Conservation (phyloP, 2,797 vertebrate genomes). For the Periparus ater region DNA sequence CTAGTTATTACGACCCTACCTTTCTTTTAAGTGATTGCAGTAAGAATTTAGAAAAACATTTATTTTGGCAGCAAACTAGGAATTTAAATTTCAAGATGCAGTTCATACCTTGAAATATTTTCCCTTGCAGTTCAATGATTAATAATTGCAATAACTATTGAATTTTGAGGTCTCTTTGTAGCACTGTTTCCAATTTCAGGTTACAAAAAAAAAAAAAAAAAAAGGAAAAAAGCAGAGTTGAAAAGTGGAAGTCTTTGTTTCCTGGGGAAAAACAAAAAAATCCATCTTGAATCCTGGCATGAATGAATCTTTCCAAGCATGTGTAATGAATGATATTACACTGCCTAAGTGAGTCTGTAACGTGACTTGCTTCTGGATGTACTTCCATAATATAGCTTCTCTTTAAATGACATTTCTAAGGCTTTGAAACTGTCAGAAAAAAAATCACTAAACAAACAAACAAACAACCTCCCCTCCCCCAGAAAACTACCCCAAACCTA, state of each 20-base stretch:
- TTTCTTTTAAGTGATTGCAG: neutral
- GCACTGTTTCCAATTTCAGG: neutral
- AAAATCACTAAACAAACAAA: neutral
- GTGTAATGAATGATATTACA: constrained; percentile 16
- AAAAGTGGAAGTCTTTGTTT: constrained; percentile 10
- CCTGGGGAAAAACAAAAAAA: neutral
- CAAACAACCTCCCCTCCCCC: neutral
- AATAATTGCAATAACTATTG: neutral
- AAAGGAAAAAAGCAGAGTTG: neutral
- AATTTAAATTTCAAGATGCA: neutral
- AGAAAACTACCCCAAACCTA: neutral
- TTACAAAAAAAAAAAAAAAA: neutral
- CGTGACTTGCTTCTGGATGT: constrained; percentile 3
- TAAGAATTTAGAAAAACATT: neutral
- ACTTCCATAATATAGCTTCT: neutral
- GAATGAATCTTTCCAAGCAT: constrained; percentile 33
- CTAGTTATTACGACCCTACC: neutral
- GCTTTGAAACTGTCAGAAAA: neutral
- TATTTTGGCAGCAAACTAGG: neutral
- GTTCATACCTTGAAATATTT: neutral
- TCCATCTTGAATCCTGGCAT: neutral
- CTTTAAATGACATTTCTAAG: neutral
- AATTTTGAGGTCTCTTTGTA: neutral
- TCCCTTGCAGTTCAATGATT: neutral
- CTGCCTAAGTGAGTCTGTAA: neutral